phyloP scores from a whole-genome alignment of 2,113 vertebrate species.

The Conger conger region DNA sequence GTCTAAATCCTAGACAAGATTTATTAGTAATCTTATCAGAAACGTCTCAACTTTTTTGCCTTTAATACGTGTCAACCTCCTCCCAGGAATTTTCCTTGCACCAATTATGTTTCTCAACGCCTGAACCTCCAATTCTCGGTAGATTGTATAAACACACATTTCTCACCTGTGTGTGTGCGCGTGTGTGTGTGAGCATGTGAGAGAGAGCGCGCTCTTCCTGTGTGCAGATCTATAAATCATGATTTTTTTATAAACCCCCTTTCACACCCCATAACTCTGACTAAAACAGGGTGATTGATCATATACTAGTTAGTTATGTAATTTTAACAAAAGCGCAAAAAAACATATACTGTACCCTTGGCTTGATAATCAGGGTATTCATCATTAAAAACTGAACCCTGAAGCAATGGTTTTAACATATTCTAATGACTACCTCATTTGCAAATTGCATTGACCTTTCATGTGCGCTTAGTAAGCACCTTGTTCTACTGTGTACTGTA shows the following conservation, averaged over 20 bases:
- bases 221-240: neutral
- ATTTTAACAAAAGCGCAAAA: conserved; percentile 45
- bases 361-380: conserved; percentile 92
- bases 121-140: conserved; percentile 74
- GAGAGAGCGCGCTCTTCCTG: conserved; percentile 27
- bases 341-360: conserved; percentile 70
- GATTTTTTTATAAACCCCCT: conserved; percentile 14
- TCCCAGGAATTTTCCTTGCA: conserved; percentile 81
- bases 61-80: conserved; percentile 87
- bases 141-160: conserved; percentile 71
- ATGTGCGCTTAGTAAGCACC: conserved; percentile 85
- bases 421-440: conserved; percentile 89
- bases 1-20: conserved; percentile 84
- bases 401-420: conserved; percentile 89
- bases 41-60: conserved; percentile 88
- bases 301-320: conserved; percentile 74
- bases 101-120: conserved; percentile 82
- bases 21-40: conserved; percentile 95
- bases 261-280: conserved; percentile 23
- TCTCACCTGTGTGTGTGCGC: conserved; percentile 25
- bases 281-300: conserved; percentile 85
- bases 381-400: conserved; percentile 90
- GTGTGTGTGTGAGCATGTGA: conserved; percentile 22
- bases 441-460: conserved; percentile 95
- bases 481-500: conserved; percentile 86